Percentiles rank a stretch among this genome's conserved stretches.
Evolutionary conservation across 2,888 invertebrate species (phyloP).

Genomic region (Heteropelma amictum): DNA sequence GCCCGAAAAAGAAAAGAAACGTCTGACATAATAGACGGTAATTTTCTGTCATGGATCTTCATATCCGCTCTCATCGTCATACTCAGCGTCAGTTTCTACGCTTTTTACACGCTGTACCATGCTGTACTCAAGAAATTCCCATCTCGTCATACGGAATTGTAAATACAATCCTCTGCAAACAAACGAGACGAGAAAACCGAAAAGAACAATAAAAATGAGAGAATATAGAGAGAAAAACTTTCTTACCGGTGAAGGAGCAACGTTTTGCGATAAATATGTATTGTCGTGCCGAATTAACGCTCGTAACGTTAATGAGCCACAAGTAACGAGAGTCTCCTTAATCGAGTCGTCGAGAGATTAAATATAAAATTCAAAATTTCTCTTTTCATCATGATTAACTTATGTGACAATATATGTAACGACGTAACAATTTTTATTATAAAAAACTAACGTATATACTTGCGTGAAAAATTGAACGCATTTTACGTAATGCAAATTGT

Average conservation of each 20-base stretch:
- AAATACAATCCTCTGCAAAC: constrained; percentile 71
- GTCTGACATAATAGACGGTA: constrained; percentile 85
- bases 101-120: constrained; percentile 90
- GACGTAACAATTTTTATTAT: neutral
- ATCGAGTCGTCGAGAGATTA: no score
- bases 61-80: constrained; percentile 88
- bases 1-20: constrained; percentile 72
- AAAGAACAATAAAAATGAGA: neutral
- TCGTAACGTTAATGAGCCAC: no score
- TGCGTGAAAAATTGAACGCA: constrained; percentile 9
- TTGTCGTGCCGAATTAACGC: no score
- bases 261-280: no score
- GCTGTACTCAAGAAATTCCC: constrained; percentile 91
- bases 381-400: no score
- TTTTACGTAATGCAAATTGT: neutral
- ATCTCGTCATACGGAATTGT: constrained; percentile 88
- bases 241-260: no score
- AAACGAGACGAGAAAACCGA: neutral
- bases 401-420: neutral
- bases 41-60: constrained; percentile 90
- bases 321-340: no score
- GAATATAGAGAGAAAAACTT: neutral
- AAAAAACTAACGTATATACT: neutral
- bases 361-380: no score
- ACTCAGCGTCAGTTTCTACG: constrained; percentile 89